Evolutionary conservation across 2,797 vertebrate species (phyloP).

Genomic region (Pogonophryne albipinna): DNA sequence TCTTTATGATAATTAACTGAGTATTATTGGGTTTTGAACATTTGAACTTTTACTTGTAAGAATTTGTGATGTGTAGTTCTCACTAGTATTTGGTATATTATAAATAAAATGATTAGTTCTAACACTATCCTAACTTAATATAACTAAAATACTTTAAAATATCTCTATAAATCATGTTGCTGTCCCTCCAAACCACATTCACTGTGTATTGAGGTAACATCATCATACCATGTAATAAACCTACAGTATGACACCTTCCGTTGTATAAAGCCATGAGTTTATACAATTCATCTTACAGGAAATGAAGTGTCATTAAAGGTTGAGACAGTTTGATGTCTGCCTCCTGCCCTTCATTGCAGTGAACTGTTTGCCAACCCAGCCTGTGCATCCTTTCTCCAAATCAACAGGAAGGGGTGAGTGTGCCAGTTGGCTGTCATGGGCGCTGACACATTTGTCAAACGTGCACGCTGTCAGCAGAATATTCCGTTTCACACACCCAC

Average conservation of each 20-base stretch:
- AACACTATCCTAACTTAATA: not conserved
- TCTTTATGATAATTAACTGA: not conserved
- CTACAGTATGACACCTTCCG: not conserved
- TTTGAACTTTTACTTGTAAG: not conserved
- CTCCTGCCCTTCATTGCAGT: too few relatives aligned
- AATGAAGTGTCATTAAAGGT: not conserved
- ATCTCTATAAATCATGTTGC: too few relatives aligned
- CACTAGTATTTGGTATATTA: not conserved
- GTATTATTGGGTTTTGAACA: not conserved
- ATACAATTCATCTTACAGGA: not conserved
- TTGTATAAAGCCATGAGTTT: not conserved
- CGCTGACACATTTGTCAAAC: slow-evolving; percentile 37
- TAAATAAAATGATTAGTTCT: not conserved
- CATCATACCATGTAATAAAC: not conserved
- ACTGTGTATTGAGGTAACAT: too few relatives aligned
- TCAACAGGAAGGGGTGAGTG: slow-evolving; percentile 38
- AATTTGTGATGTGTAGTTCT: not conserved
- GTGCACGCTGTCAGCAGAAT: slow-evolving; percentile 38
- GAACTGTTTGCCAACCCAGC: too few relatives aligned
- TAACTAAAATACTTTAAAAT: not conserved
- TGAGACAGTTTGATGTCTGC: not conserved
- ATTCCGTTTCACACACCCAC: slow-evolving; percentile 48
- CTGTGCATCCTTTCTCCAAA: slow-evolving; percentile 11
- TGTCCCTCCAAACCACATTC: too few relatives aligned
- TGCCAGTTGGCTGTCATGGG: slow-evolving; percentile 46